Evolutionary conservation across 2,888 invertebrate genomes (phyloP), one percentile per base, ranked within the genome.

Genomic region (Maniola hyperantus): DNA sequence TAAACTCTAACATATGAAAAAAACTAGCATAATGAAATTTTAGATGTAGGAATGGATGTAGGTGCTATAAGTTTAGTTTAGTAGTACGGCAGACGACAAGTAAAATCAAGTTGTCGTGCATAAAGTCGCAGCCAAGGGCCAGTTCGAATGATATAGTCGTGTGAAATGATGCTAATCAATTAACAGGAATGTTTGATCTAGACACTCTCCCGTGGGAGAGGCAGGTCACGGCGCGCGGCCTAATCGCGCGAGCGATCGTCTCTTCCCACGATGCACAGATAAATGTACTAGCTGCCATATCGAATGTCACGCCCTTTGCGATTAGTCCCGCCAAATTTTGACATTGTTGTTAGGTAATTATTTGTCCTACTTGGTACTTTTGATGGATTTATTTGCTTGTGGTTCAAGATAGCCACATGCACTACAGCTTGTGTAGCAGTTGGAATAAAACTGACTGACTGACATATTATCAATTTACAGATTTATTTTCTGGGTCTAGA

Each of bases 251-350:
- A 66, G 72, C 70, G 72, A 70, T 70, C 73, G 70, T 67, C 66
- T 69, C 77, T 83, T 84, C 84, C 83, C 87, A 84, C 82, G 83
- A 75, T 73, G 74, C 76, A 74, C 76, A 70, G 68, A 66, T 72
- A 65, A 70, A 76, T 75, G 71, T 72, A 78, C 79, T 78, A n/a
- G 76, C 74, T 72, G 73, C 80, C 81, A 83, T 84, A 84, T 89
- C 87, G 71, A 83, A 85, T 89, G 79, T 84, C 87, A 83, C 84
- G 82, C 84, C 83, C 78, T 76, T 76, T 70, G 69, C 67, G 67
- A 76, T 74, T 73, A 69, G 72, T 66, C 59, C 54, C 70, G 68
- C 69, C 64, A 61, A 70, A 68, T 65, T 69, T 64, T 72, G 71
- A 73, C 66, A 65, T 68, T 72, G 57, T 65, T 58, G 36, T 68